Evolutionary conservation across 1,140 invertebrate genomes (phyloP).

Genomic region (Meloidogyne chitwoodi): DNA sequence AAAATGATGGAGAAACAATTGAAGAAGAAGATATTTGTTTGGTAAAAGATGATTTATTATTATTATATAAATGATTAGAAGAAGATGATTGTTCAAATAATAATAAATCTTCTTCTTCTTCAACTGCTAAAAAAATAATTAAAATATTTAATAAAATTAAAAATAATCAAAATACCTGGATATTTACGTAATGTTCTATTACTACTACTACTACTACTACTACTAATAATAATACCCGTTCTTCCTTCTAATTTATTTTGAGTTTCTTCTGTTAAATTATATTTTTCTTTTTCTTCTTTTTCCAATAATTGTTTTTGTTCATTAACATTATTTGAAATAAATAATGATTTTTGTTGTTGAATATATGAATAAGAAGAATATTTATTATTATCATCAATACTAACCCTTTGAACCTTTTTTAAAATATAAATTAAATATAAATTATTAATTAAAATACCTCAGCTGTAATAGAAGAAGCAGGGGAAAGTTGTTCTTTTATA

Average conservation of each 20-base stretch:
- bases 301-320: neutral
- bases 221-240: constrained; percentile 7
- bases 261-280: neutral
- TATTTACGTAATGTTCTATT: constrained; percentile 6
- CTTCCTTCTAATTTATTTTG: neutral
- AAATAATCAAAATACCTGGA: neutral
- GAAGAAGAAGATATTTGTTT: neutral
- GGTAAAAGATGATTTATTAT: neutral
- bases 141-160: neutral
- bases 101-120: constrained; percentile 19
- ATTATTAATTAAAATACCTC: constrained; percentile 2
- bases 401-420: constrained; percentile 8
- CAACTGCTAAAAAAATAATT: neutral
- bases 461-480: constrained; percentile 1
- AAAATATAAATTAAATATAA: neutral
- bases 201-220: too few species aligned
- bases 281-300: constrained; percentile 1
- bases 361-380: neutral
- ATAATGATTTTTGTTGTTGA: neutral
- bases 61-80: neutral
- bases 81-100: neutral
- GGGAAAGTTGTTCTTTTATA: constrained; percentile 1
- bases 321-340: constrained; percentile 1
- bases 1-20: neutral
- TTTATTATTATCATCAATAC: constrained; percentile 6